These are phyloP conservation scores for Bruchidius siliquastri DNA, from an alignment of 2,888 invertebrate species.

Conservation along the genomic window DNA sequence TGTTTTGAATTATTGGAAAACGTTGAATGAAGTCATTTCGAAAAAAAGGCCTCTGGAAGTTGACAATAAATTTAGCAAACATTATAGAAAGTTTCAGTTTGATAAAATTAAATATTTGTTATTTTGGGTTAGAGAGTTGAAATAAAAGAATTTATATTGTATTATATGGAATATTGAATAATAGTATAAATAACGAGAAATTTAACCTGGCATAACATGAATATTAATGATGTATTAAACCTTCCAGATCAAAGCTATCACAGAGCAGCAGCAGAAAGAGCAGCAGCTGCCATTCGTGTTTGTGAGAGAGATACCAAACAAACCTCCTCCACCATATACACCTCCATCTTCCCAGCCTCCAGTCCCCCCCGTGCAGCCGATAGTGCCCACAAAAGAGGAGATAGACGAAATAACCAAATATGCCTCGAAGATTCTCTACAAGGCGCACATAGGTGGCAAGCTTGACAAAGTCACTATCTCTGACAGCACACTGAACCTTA, in stretches of 20 bases:
- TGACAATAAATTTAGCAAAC: no score
- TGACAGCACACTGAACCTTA: constrained; percentile 33
- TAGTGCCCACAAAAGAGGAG: constrained; percentile 49
- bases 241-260: constrained; percentile 53
- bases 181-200: no score
- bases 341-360: constrained; percentile 50
- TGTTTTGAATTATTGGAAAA: no score
- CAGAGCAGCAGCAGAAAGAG: constrained; percentile 52
- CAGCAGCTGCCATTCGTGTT: constrained; percentile 54
- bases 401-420: constrained; percentile 47
- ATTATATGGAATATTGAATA: no score
- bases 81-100: no score
- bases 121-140: no score
- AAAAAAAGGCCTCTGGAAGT: no score
- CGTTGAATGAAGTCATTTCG: no score
- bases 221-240: no score
- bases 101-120: no score
- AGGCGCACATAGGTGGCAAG: constrained; percentile 42
- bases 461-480: constrained; percentile 38
- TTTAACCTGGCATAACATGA: no score
- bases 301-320: constrained; percentile 66
- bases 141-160: no score
- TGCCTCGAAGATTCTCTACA: constrained; percentile 47
- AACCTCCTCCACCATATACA: constrained; percentile 72
- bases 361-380: constrained; percentile 30